These are phyloP conservation scores for Umimayanthus chanpuru DNA, from an alignment of 92 coral and sea anemone species.

Conservation along the genomic window DNA sequence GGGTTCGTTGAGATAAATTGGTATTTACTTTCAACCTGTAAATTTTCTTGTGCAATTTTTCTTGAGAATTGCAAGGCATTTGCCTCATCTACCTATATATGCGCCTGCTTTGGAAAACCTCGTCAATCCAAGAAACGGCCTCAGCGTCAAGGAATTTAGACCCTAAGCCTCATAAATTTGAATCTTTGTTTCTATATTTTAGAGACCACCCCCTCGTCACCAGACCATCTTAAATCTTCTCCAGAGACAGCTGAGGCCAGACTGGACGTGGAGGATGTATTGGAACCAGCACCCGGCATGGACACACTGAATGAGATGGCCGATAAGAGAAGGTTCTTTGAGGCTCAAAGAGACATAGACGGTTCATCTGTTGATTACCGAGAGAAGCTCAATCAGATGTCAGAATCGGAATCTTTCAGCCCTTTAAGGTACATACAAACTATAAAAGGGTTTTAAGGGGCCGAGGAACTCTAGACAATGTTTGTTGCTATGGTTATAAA, in stretches of 20 bases:
- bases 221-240: not conserved
- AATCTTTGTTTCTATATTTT: not conserved
- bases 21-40: not conserved
- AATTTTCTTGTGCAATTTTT: not conserved
- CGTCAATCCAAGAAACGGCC: not conserved
- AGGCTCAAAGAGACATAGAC: constrained; percentile 58
- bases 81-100: not conserved
- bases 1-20: too few relatives aligned
- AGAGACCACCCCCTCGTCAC: constrained; percentile 14
- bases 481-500: too few relatives aligned
- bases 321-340: constrained; percentile 78
- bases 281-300: constrained; percentile 54
- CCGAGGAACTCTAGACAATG: too few relatives aligned
- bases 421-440: constrained; percentile 9
- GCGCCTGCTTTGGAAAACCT: not conserved
- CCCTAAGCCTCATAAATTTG: not conserved
- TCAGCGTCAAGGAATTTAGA: not conserved
- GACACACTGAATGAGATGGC: constrained; percentile 84
- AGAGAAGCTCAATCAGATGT: constrained; percentile 73
- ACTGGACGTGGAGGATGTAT: not conserved
- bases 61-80: too few relatives aligned
- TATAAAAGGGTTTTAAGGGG: too few relatives aligned
- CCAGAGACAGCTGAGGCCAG: not conserved
- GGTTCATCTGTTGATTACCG: constrained; percentile 72
- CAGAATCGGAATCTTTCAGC: constrained; percentile 58